Evolutionary conservation across 2,797 vertebrate genomes (phyloP).

Genomic region (Urosaurus nigricauda): DNA sequence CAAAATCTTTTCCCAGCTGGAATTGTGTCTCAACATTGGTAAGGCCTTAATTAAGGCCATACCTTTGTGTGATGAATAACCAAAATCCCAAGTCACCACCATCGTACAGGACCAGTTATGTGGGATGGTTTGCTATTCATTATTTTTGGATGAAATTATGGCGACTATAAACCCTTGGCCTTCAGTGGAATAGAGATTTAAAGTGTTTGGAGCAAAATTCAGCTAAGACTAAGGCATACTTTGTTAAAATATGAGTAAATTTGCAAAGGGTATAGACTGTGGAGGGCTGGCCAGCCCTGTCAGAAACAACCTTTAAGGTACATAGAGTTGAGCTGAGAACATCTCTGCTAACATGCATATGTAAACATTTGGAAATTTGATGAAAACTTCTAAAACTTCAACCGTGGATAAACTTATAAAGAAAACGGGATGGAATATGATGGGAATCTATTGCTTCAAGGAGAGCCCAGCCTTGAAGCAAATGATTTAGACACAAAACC

Average conservation of each 20-base stretch:
- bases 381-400: too few relatives aligned
- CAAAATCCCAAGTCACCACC: not conserved
- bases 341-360: not conserved
- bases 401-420: too few relatives aligned
- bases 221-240: not conserved
- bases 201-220: not conserved
- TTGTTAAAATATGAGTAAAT: not conserved
- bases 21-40: not conserved
- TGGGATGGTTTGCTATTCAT: not conserved
- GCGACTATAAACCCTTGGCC: not conserved
- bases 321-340: not conserved
- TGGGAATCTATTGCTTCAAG: not conserved
- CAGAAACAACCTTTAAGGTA: not conserved
- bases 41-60: not conserved
- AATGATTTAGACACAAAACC: not conserved
- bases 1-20: conserved; percentile 21
- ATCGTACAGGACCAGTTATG: not conserved
- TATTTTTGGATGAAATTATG: not conserved
- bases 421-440: not conserved
- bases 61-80: conserved; percentile 22
- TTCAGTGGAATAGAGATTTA: not conserved
- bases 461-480: not conserved
- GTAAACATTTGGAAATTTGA: not conserved
- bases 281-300: too few relatives aligned
- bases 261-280: not conserved